Evolutionary conservation across 1,140 invertebrate genomes (phyloP).

Genomic region (Pogonus chalceus): DNA sequence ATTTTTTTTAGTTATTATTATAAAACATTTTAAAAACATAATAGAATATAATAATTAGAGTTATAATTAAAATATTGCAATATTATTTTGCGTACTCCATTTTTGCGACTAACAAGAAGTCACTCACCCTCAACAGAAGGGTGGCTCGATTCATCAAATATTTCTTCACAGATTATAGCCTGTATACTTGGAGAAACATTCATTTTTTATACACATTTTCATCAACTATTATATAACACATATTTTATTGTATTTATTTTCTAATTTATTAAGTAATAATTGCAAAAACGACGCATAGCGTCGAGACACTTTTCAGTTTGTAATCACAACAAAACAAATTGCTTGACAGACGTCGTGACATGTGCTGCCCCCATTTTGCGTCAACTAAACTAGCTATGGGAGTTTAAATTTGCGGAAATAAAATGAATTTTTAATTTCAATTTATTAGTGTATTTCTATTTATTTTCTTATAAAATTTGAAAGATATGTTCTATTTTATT

Average conservation of each 20-base stretch:
- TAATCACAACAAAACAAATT: conserved; percentile 1
- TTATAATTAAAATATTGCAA: no score
- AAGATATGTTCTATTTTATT: no score
- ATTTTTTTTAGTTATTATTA: no score
- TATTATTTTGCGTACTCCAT: no score
- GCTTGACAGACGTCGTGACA: background rate
- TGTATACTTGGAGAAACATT: conserved; percentile 11
- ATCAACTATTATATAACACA: background rate
- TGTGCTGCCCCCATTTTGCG: background rate
- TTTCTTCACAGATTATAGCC: conserved; percentile 59
- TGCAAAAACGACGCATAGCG: background rate
- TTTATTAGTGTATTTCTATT: no score
- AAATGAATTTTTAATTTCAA: no score
- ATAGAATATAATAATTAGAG: no score
- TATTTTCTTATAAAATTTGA: no score
- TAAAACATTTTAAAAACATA: conserved; percentile 8
- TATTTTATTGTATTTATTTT: background rate
- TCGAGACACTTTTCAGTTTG: background rate
- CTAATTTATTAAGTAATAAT: background rate
- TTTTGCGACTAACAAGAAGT: no score
- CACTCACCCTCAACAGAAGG: conserved; percentile 64
- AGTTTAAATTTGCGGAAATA: no score
- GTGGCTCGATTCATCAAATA: conserved; percentile 69
- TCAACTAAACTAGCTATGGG: background rate
- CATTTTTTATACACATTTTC: background rate